Conservation (phyloP, 2,797 vertebrate species). For the Myotis daubentonii region DNA sequence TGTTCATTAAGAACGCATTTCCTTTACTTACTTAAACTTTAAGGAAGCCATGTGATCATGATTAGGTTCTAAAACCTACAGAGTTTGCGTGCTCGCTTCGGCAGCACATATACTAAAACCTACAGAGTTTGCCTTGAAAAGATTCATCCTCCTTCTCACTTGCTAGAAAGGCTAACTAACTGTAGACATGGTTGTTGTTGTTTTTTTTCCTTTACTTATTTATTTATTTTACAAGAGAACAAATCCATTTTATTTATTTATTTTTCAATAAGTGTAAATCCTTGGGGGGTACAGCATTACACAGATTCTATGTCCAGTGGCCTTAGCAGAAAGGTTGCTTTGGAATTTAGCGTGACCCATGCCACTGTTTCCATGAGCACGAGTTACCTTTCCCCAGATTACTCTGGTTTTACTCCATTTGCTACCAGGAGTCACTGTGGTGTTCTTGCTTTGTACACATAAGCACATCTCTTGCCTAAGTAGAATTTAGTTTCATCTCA, state of each 20-base stretch:
- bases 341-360: not conserved
- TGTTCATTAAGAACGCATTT: slow-evolving; percentile 36
- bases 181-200: not conserved
- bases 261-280: not conserved
- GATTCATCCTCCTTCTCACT: not conserved
- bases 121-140: slow-evolving; percentile 23
- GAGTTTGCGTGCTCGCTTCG: no score
- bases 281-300: not conserved
- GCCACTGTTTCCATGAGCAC: not conserved
- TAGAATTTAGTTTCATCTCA: not conserved
- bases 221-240: not conserved
- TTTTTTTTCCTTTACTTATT: not conserved
- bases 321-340: not conserved
- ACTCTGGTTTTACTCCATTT: not conserved
- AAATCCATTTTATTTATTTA: not conserved
- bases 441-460: not conserved
- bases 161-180: slow-evolving; percentile 13
- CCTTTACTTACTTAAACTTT: not conserved
- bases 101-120: no score
- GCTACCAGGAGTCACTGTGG: not conserved
- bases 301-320: not conserved
- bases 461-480: not conserved
- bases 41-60: not conserved
- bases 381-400: not conserved
- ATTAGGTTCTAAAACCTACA: not conserved